phyloP scores from a whole-genome alignment of 2,113 vertebrate species.

The Acanthisitta chloris region DNA sequence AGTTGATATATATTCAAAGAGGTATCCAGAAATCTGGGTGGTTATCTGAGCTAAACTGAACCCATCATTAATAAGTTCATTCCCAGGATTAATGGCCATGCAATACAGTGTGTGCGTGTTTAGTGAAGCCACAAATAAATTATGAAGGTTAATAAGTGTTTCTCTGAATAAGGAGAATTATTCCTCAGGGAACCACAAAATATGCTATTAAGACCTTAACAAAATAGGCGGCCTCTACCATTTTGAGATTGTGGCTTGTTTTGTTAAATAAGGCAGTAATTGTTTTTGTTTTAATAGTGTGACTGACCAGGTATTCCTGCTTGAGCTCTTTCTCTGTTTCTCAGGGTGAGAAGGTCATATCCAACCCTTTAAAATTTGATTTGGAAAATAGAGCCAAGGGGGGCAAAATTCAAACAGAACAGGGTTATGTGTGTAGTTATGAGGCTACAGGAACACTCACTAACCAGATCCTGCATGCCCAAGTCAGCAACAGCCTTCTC shows the following conservation, averaged over 20 bases:
- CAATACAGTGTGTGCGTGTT: slow-evolving; percentile 43
- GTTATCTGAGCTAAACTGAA: slow-evolving; percentile 54
- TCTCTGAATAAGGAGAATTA: slow-evolving; percentile 58
- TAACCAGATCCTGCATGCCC: neutral
- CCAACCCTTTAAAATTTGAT: slow-evolving; percentile 61
- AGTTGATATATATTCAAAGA: slow-evolving; percentile 15
- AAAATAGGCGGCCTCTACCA: slow-evolving; percentile 50
- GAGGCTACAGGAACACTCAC: neutral
- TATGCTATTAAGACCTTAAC: slow-evolving; percentile 52
- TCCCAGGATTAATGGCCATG: slow-evolving; percentile 53
- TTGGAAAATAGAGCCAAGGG: slow-evolving; percentile 46
- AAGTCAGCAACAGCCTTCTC: neutral
- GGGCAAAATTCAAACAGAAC: neutral
- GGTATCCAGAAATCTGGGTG: slow-evolving; percentile 43
- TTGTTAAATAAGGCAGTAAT: slow-evolving; percentile 66
- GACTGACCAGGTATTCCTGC: slow-evolving; percentile 34
- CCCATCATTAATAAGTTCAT: slow-evolving; percentile 60
- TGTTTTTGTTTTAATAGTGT: slow-evolving; percentile 58
- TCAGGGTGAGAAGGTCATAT: slow-evolving; percentile 46
- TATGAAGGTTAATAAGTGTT: slow-evolving; percentile 56
- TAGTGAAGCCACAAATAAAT: slow-evolving; percentile 63
- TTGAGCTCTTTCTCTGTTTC: slow-evolving; percentile 58
- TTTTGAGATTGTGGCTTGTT: slow-evolving; percentile 61
- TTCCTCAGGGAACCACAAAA: slow-evolving; percentile 49
- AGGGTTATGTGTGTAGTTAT: neutral